Percentiles rank a stretch among this genome's conserved stretches.
Conservation (phyloP, 2,888 invertebrate genomes). For the Perizoma affinitatum region DNA sequence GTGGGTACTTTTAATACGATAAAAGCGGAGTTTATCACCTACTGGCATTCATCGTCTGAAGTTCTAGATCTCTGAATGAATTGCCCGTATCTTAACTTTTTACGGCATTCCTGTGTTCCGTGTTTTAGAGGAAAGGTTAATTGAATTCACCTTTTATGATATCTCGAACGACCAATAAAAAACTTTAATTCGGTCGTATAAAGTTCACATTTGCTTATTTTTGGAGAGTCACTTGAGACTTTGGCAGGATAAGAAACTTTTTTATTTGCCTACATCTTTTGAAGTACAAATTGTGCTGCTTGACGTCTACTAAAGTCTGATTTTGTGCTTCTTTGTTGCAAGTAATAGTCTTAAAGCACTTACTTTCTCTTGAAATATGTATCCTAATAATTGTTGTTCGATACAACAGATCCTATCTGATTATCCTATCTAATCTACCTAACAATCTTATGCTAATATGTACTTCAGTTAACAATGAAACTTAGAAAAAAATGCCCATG, state of each 20-base stretch:
- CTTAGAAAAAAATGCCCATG: no score
- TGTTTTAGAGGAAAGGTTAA: constrained; percentile 47
- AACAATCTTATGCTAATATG: no score
- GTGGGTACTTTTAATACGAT: neutral
- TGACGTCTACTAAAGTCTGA: constrained; percentile 28
- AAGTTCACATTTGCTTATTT: constrained; percentile 40
- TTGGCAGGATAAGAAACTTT: constrained; percentile 41
- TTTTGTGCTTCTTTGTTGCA: constrained; percentile 23
- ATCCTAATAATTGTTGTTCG: no score
- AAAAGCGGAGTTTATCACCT: constrained; percentile 30
- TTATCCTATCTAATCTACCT: no score
- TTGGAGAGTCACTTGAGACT: constrained; percentile 38
- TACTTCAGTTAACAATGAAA: no score
- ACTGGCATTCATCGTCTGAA: constrained; percentile 42
- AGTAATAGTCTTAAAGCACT: constrained; percentile 16
- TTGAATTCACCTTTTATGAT: constrained; percentile 56
- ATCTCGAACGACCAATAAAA: constrained; percentile 41
- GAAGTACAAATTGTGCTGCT: constrained; percentile 37
- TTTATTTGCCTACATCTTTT: constrained; percentile 42
- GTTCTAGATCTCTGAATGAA: constrained; percentile 45
- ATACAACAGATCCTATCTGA: no score
- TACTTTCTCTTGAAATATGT: neutral
- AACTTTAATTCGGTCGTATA: constrained; percentile 39
- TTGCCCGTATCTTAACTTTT: constrained; percentile 49
- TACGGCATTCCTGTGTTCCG: constrained; percentile 42